phyloP scores from a whole-genome alignment of 2,888 invertebrate genomes.

The Mythimna albipuncta region DNA sequence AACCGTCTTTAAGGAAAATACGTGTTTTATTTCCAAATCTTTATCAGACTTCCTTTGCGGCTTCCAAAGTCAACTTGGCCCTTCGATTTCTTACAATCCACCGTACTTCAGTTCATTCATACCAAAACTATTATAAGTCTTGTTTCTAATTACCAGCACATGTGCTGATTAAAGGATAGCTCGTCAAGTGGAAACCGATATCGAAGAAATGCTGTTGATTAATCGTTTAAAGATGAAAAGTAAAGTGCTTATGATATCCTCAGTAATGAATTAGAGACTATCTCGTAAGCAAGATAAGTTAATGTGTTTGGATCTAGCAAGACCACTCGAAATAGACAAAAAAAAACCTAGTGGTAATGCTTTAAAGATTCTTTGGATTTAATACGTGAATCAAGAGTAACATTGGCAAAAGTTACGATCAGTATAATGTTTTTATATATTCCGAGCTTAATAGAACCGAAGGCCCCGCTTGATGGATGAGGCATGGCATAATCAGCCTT shows the following conservation, averaged over 20 bases:
- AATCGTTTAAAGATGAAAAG: conserved; percentile 35
- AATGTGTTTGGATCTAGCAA: background rate
- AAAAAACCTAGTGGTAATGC: too few species aligned
- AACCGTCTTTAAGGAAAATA: too few species aligned
- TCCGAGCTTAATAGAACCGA: too few species aligned
- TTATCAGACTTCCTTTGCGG: background rate
- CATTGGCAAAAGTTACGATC: too few species aligned
- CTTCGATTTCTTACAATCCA: background rate
- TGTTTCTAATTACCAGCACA: conserved; percentile 48
- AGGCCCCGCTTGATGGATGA: too few species aligned
- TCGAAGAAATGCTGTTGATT: conserved; percentile 38
- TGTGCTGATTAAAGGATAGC: conserved; percentile 39
- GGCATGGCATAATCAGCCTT: too few species aligned
- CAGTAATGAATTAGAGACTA: conserved; percentile 30
- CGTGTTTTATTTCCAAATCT: background rate
- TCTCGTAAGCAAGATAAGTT: conserved; percentile 6
- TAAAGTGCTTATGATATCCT: conserved; percentile 30
- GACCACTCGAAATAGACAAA: too few species aligned
- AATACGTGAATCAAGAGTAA: too few species aligned
- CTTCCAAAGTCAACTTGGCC: background rate
- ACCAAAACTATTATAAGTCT: conserved; percentile 35
- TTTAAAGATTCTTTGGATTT: too few species aligned
- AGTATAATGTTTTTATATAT: too few species aligned
- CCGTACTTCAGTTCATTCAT: conserved; percentile 32
- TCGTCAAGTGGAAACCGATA: conserved; percentile 51